Percentiles rank a stretch among this genome's conserved stretches.
Evolutionary conservation across 2,888 invertebrate species (phyloP).

Genomic region (Notodonta ziczac): DNA sequence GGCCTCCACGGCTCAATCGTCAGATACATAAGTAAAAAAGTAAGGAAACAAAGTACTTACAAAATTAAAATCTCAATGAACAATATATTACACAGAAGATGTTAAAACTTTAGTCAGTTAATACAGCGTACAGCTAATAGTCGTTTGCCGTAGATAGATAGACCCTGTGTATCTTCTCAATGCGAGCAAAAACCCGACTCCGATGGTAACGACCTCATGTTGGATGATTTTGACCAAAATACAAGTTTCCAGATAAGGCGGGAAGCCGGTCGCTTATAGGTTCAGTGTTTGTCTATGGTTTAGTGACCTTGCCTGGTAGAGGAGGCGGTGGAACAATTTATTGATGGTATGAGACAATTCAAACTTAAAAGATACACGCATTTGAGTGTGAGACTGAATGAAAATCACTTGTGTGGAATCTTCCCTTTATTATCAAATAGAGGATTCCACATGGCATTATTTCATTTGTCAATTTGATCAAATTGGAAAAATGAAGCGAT

Average conservation of each 20-base stretch:
- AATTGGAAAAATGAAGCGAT: too few species aligned
- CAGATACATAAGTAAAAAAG: too few species aligned
- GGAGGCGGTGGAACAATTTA: conserved; percentile 21
- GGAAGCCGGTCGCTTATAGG: conserved; percentile 46
- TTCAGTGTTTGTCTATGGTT: conserved; percentile 32
- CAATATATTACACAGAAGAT: not conserved
- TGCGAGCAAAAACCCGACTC: conserved; percentile 10
- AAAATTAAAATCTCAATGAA: not conserved
- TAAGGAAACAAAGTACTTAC: too few species aligned
- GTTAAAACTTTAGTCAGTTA: not conserved
- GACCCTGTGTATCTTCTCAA: not conserved
- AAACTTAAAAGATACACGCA: not conserved
- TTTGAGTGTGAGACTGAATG: too few species aligned
- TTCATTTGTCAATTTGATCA: too few species aligned
- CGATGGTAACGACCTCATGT: conserved; percentile 26
- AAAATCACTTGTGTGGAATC: too few species aligned
- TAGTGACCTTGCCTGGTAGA: conserved; percentile 49
- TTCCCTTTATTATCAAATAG: too few species aligned
- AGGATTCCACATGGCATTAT: too few species aligned
- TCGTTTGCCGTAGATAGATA: not conserved
- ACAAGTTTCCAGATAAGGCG: conserved; percentile 58
- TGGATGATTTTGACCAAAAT: conserved; percentile 38
- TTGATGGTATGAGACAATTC: conserved; percentile 1
- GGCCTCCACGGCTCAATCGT: too few species aligned
- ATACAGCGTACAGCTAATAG: not conserved